A percentile compares a stretch with the other conserved stretches of the same genome.
Conservation (phyloP, 1,140 invertebrate genomes). For the Leptinotarsa defecta region DNA sequence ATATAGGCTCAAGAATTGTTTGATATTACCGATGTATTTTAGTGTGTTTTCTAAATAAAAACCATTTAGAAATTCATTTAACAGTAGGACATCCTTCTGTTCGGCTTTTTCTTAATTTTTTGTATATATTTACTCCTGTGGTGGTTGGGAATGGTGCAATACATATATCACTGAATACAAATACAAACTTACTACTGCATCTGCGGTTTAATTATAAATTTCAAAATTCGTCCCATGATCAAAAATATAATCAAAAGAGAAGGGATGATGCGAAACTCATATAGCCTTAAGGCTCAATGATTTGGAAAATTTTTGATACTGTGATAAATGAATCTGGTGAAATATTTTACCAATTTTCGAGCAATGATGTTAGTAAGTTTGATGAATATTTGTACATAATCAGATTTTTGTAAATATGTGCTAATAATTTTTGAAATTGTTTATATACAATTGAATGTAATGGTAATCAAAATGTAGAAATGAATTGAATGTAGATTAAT, state of each 20-base stretch:
- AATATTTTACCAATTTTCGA: constrained; percentile 3
- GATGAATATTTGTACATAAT: constrained; percentile 34
- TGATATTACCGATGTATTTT: constrained; percentile 17
- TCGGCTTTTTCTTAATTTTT: constrained; percentile 1
- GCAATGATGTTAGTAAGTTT: constrained; percentile 31
- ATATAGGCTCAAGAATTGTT: constrained; percentile 23
- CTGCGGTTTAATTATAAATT: constrained; percentile 35
- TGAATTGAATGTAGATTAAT: background rate
- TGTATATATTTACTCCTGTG: constrained; percentile 35
- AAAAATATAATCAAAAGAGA: constrained; percentile 11
- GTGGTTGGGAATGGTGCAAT: constrained; percentile 56
- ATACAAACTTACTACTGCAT: constrained; percentile 49
- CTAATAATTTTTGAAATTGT: background rate
- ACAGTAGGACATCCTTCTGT: background rate
- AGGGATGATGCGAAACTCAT: background rate
- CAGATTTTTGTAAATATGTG: constrained; percentile 25
- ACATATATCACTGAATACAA: constrained; percentile 39
- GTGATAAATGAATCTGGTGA: constrained; percentile 26
- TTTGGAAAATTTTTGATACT: constrained; percentile 19
- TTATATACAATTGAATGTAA: constrained; percentile 8
- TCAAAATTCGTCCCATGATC: background rate
- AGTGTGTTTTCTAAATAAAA: background rate
- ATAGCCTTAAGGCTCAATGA: background rate
- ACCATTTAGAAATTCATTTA: constrained; percentile 4
- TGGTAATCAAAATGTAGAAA: constrained; percentile 13